These are phyloP conservation scores for Butorides virescens DNA, from an alignment of 2,113 vertebrate genomes.

Conservation along the genomic window DNA sequence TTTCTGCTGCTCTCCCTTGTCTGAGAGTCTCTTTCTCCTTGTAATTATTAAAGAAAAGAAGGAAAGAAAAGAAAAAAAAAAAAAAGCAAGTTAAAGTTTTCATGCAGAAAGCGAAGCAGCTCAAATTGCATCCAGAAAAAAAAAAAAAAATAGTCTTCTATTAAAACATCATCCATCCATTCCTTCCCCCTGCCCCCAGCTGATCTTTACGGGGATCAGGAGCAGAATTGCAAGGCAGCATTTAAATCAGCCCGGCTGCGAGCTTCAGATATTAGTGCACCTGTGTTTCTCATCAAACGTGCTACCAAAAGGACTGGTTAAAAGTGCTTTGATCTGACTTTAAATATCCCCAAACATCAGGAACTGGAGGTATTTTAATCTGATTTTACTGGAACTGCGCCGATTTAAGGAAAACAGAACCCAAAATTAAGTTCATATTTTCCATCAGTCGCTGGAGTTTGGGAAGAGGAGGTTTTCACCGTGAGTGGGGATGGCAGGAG, in stretches of 20 bases:
- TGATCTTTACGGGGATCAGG: conserved; percentile 58
- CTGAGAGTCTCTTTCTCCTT: not conserved
- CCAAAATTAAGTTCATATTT: conserved; percentile 66
- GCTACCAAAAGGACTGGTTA: conserved; percentile 67
- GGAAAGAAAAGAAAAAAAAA: not conserved
- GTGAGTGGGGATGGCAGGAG: not conserved
- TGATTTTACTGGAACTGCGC: conserved; percentile 69
- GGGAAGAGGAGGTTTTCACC: not conserved
- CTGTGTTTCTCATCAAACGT: conserved; percentile 73
- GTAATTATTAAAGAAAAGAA: not conserved
- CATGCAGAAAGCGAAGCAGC: conserved; percentile 29
- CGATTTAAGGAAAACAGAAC: conserved; percentile 61
- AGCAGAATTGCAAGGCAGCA: conserved; percentile 39
- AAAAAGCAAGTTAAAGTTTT: not conserved
- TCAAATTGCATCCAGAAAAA: conserved; percentile 5
- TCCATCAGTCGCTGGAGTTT: not conserved
- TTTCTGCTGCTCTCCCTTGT: not conserved
- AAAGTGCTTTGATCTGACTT: conserved; percentile 68
- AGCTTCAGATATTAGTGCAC: conserved; percentile 45
- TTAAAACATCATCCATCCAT: conserved; percentile 37
- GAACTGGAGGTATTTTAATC: conserved; percentile 71
- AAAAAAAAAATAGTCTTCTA: not conserved
- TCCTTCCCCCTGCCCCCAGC: not conserved
- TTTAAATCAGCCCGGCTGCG: conserved; percentile 46
- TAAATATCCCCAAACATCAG: conserved; percentile 70